These are phyloP conservation scores for Botia almorhae DNA, from an alignment of 2,797 vertebrate genomes.

Conservation along the genomic window DNA sequence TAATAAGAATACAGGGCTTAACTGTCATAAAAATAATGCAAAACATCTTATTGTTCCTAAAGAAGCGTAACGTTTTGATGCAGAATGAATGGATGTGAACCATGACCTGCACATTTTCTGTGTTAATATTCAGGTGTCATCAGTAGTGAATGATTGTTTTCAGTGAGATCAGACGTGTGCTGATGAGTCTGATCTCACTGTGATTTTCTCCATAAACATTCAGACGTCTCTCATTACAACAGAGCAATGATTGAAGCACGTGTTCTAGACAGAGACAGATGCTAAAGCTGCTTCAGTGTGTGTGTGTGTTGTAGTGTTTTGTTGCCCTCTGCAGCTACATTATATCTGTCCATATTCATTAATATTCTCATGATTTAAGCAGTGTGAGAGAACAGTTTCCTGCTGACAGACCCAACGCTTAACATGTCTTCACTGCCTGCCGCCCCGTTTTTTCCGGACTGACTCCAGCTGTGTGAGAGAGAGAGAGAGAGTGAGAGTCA, in stretches of 20 bases:
- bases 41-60: not conserved
- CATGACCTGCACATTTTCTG: not conserved
- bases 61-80: not conserved
- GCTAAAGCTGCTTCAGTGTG: conserved; percentile 11
- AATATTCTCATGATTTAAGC: not conserved
- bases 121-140: not conserved
- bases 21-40: no score
- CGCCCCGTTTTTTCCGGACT: conserved; percentile 70
- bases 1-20: no score
- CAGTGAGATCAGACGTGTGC: not conserved
- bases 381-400: conserved; percentile 58
- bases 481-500: not conserved
- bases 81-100: not conserved
- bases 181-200: not conserved
- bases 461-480: conserved; percentile 73
- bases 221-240: not conserved
- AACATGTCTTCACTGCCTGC: conserved; percentile 60
- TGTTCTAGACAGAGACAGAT: not conserved
- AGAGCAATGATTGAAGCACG: not conserved
- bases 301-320: not conserved
- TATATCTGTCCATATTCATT: conserved; percentile 3
- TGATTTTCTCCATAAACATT: conserved; percentile 2
- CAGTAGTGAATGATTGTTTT: not conserved
- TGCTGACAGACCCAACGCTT: conserved; percentile 5
- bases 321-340: conserved; percentile 5